Percentiles rank a stretch among this genome's conserved stretches.
phyloP scores from a whole-genome alignment of 2,888 invertebrate species.

The Chalcis sispes region DNA sequence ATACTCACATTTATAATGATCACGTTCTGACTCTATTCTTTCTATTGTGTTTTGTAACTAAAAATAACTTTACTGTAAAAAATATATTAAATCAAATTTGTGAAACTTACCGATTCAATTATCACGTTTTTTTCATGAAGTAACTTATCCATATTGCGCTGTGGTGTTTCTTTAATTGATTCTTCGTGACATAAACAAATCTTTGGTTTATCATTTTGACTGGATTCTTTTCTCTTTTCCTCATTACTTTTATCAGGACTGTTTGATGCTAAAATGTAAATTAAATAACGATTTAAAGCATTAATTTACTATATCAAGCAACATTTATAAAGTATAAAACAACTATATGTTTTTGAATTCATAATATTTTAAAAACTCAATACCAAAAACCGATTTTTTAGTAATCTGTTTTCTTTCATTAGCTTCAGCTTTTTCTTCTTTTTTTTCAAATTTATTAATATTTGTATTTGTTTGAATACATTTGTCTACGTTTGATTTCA shows the following conservation, averaged over 20 bases:
- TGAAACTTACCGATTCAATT: slow-evolving; percentile 60
- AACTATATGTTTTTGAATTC: neutral
- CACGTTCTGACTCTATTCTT: slow-evolving; percentile 76
- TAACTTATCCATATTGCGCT: slow-evolving; percentile 37
- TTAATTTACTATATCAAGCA: neutral
- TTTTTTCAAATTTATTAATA: slow-evolving; percentile 32
- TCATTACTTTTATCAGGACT: slow-evolving; percentile 7
- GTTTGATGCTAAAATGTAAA: slow-evolving; percentile 44
- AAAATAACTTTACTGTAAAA: slow-evolving; percentile 25
- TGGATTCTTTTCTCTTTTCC: slow-evolving; percentile 26
- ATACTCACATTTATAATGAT: slow-evolving; percentile 78
- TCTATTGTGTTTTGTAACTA: slow-evolving; percentile 70
- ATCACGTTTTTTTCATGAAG: slow-evolving; percentile 61
- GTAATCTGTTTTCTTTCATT: slow-evolving; percentile 40
- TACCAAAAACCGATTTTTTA: slow-evolving; percentile 25
- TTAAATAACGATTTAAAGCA: slow-evolving; percentile 6
- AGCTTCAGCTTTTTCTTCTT: slow-evolving; percentile 36
- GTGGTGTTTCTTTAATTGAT: neutral
- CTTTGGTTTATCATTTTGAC: neutral
- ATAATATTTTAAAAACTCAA: slow-evolving; percentile 5
- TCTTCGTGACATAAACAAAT: slow-evolving; percentile 7
- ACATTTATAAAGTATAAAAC: neutral
- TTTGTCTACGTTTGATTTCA: no score
- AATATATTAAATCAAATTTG: neutral
- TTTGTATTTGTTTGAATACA: no score